Conservation (phyloP, 1,140 invertebrate genomes). For the Dendroctonus ponderosae region DNA sequence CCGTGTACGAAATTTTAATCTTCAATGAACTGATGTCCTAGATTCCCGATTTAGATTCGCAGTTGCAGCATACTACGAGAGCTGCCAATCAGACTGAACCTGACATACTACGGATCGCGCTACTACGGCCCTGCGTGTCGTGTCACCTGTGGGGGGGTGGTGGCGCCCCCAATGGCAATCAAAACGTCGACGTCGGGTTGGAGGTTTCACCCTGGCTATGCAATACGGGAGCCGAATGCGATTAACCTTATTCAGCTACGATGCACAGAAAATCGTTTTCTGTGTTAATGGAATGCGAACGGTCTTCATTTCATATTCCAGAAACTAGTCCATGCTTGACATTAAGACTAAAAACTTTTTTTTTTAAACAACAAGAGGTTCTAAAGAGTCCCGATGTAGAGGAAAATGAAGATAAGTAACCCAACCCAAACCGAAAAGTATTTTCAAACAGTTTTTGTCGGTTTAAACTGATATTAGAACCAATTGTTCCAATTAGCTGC, state of each 20-base stretch:
- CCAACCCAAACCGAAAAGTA: too few species aligned
- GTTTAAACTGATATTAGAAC: too few species aligned
- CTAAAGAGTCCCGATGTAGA: too few species aligned
- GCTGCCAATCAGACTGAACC: slow-evolving; percentile 10
- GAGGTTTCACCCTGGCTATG: slow-evolving; percentile 1
- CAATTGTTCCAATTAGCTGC: too few species aligned
- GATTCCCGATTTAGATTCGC: slow-evolving; percentile 13
- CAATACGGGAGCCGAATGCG: not conserved
- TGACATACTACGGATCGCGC: slow-evolving; percentile 6
- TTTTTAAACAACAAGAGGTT: too few species aligned
- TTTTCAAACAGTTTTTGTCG: too few species aligned
- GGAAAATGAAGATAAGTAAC: too few species aligned
- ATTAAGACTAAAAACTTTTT: too few species aligned
- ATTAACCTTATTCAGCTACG: slow-evolving; percentile 1
- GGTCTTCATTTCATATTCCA: too few species aligned
- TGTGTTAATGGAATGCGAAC: too few species aligned
- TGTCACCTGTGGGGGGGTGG: slow-evolving; percentile 8
- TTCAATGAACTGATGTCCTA: slow-evolving; percentile 16
- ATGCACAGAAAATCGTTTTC: too few species aligned
- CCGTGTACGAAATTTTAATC: slow-evolving; percentile 6
- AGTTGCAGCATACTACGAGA: not conserved
- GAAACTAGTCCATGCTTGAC: too few species aligned
- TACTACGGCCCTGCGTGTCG: slow-evolving; percentile 14
- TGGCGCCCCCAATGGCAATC: not conserved
- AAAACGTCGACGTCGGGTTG: not conserved